Base-by-base conservation (phyloP, 2,113 vertebrate genomes). In the Silurus asotus region DNA sequence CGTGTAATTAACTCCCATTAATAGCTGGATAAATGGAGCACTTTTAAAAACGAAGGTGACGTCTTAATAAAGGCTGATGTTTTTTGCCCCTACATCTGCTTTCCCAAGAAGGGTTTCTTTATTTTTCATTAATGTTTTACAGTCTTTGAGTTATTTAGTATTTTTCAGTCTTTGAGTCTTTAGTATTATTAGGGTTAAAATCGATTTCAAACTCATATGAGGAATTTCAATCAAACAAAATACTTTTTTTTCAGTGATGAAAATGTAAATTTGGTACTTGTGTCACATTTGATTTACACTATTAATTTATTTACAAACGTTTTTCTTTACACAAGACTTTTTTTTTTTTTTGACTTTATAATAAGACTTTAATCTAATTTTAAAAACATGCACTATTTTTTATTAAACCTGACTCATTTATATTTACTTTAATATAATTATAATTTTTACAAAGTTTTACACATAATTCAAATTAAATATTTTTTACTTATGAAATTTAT, bases 1-100 rank as follows among this genome's bases (percentile, higher is more conserved):
- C 82, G 81, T 84, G 74, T 90, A 84, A 90, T 90, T 87, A 86
- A 82, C 83, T 88, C 78, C 49, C 79, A 82, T 90, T 87, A 88
- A 85, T 62, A 64, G 78, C 70, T 55, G 25, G 85, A 84, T 84
- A 87, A 84, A 88, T 74, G 84, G 49, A 84, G 79, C 56, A 82
- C 17, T 65, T 82, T 58, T 69, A n/a, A 64, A 59, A 82, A 53
- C 82, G 25, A 82, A 82, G 74, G 64, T 86, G 84, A 88, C 72
- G 82, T 88, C 84, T 87, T 78, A 86, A 89, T 88, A 77, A 84
- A 59, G 69, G 82, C 37, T 20, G 75, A 55, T 6, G 20, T 80
- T 11, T 23, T 64, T 64, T 51, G 28, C n/a, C 81, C 23, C 28
- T 17, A 45, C 56, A 19, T 59, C 55, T 11, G 25, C 25, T 11